Evolutionary conservation across 2,888 invertebrate species (phyloP), one percentile per base, ranked within the genome.

Genomic region (Sturmia bella): DNA sequence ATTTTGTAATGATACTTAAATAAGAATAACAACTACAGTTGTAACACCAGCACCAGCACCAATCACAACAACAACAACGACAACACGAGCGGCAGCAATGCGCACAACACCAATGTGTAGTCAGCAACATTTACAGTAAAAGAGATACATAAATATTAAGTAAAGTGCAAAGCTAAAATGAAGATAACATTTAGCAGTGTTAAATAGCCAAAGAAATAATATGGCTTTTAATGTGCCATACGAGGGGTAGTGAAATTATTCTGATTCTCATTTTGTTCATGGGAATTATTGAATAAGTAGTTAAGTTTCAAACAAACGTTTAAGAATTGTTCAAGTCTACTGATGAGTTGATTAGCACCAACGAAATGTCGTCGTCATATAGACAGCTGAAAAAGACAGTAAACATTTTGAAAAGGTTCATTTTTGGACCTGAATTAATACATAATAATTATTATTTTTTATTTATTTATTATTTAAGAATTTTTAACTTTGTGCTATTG

Each of bases 1-100:
- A 78, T 59, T 84, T 76, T 77, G 78, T 82, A 83, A 84, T 79
- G 79, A 81, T 72, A 73, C 75, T 76, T 78, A 78, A 75, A 76
- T 66, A 72, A 64, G 37, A 72, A 66, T 73, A 73, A 79, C 64
- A 82, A 72, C 69, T 15, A 54, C 50, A 76, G 24, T 12, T 32
- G 19, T 9, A 59, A 0, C n/a, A 19, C 21, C 19, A 66, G 19
- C 19, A 50, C 27, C 11, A 15, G n/a, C 7, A 45, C 2, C 11
- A 39, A 21, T 15, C 19, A n/a, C 17, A 32, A 5, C 24, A 57
- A 1, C 21, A 52, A 4, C 17, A 72, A 15, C 15, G 24, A 12
- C 21, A 48, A 32, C 15, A 48, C 3, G 15, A 61, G 9, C 15
- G 54, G 13, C 52, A 59, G 21, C 61, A 56, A 56, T 56, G 37